Percentiles rank a stretch among this genome's conserved stretches.
These are phyloP conservation scores for Aix galericulata DNA, from an alignment of 2,113 vertebrate genomes.

Conservation along the genomic window DNA sequence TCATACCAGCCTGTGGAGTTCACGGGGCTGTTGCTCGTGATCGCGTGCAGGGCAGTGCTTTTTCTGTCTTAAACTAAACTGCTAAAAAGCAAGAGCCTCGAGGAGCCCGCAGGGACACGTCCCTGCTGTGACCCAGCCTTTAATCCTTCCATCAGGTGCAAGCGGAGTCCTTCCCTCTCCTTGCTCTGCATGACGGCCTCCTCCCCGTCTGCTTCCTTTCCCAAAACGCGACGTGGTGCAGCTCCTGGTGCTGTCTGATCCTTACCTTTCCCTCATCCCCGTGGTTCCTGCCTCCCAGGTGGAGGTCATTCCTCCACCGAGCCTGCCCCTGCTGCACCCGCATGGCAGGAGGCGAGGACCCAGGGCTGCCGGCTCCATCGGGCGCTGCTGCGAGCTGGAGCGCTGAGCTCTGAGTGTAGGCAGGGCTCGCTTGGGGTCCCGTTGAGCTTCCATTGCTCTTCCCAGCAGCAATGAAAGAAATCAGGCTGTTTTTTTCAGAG, in stretches of 20 bases:
- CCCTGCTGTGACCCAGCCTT: not conserved
- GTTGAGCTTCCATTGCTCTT: not conserved
- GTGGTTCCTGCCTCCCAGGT: not conserved
- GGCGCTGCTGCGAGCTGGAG: not conserved
- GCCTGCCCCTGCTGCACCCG: not conserved
- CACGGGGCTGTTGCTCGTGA: too few relatives aligned
- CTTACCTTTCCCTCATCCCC: not conserved
- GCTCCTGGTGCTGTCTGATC: not conserved
- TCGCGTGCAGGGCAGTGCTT: too few relatives aligned
- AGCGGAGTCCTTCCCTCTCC: not conserved
- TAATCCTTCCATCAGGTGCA: not conserved
- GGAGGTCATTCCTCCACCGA: not conserved
- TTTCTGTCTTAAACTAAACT: not conserved
- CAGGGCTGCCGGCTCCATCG: not conserved
- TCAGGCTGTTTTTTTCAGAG: not conserved
- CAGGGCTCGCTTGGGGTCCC: not conserved
- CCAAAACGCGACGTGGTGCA: not conserved
- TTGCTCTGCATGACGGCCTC: not conserved
- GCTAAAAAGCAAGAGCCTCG: conserved; percentile 5
- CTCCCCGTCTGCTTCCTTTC: not conserved
- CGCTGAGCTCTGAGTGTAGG: not conserved
- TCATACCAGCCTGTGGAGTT: too few relatives aligned
- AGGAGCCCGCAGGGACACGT: not conserved
- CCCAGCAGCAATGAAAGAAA: not conserved
- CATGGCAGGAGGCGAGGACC: not conserved